These are phyloP conservation scores for Xenentodon cancila DNA, from an alignment of 2,797 vertebrate species.

Conservation along the genomic window DNA sequence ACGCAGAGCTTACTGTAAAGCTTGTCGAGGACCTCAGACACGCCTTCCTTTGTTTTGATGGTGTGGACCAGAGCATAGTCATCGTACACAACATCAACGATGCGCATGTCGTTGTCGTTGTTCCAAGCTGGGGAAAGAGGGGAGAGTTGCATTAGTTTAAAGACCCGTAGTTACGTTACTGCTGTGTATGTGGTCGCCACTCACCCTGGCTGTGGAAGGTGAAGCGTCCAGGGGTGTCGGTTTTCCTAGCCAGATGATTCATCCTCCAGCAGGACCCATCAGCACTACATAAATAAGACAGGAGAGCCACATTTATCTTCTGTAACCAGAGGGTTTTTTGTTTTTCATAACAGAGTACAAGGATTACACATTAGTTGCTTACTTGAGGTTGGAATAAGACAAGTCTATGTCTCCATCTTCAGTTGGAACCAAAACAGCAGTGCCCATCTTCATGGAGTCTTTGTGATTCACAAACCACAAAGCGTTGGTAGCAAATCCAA, in stretches of 20 bases:
- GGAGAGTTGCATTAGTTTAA: slow-evolving; percentile 9
- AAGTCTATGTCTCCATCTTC: slow-evolving; percentile 83
- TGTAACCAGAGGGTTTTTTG: neutral
- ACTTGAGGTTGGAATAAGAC: slow-evolving; percentile 81
- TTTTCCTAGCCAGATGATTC: slow-evolving; percentile 80
- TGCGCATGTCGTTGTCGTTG: slow-evolving; percentile 78
- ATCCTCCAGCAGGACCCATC: slow-evolving; percentile 84
- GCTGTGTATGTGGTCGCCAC: slow-evolving; percentile 31
- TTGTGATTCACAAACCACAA: slow-evolving; percentile 87
- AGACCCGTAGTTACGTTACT: too few relatives aligned
- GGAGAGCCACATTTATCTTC: neutral
- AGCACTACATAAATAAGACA: slow-evolving; percentile 64
- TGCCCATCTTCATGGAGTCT: slow-evolving; percentile 83
- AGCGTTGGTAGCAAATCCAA: slow-evolving; percentile 87
- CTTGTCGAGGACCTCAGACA: slow-evolving; percentile 79
- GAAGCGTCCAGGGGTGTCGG: slow-evolving; percentile 82
- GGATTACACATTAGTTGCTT: slow-evolving; percentile 14
- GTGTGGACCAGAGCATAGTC: slow-evolving; percentile 83
- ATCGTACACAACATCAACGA: slow-evolving; percentile 83
- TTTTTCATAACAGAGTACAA: neutral
- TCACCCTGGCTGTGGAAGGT: slow-evolving; percentile 84
- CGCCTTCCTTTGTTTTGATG: slow-evolving; percentile 72
- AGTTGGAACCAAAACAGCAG: slow-evolving; percentile 51
- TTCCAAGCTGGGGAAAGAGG: slow-evolving; percentile 79
- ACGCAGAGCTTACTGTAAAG: slow-evolving; percentile 84